These are phyloP conservation scores for Carcharodon carcharias DNA, from an alignment of 2,797 vertebrate genomes.

Conservation along the genomic window DNA sequence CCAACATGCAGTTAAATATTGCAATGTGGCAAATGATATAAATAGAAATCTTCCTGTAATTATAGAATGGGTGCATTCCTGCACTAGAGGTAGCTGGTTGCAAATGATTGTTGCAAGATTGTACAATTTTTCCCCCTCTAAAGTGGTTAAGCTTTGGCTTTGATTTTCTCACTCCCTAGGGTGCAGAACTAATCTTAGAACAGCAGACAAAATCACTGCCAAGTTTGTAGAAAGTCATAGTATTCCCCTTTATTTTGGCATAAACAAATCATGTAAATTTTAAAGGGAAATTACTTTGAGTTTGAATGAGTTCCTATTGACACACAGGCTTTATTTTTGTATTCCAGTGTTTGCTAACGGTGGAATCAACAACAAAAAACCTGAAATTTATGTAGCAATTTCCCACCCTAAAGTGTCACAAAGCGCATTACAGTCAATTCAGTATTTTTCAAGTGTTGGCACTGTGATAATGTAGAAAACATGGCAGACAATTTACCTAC, in stretches of 20 bases:
- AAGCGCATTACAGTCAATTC: not conserved
- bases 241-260: conserved; percentile 7
- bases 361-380: not conserved
- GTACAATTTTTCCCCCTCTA: not conserved
- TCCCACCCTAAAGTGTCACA: not conserved
- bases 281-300: not conserved
- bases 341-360: not conserved
- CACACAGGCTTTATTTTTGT: not conserved
- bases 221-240: not conserved
- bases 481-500: not conserved
- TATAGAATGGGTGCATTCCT: not conserved
- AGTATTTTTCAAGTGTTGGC: not conserved
- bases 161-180: not conserved
- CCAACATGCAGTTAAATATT: not conserved
- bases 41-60: not conserved
- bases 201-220: not conserved
- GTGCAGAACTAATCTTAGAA: not conserved
- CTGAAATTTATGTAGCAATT: not conserved
- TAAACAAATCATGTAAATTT: not conserved
- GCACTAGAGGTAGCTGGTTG: not conserved
- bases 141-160: not conserved
- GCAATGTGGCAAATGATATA: not conserved
- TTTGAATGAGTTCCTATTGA: not conserved
- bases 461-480: not conserved
- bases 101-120: not conserved